A percentile compares a stretch with the other conserved stretches of the same genome.
Conservation (phyloP, 1,140 invertebrate species). For the Nymphalis io region DNA sequence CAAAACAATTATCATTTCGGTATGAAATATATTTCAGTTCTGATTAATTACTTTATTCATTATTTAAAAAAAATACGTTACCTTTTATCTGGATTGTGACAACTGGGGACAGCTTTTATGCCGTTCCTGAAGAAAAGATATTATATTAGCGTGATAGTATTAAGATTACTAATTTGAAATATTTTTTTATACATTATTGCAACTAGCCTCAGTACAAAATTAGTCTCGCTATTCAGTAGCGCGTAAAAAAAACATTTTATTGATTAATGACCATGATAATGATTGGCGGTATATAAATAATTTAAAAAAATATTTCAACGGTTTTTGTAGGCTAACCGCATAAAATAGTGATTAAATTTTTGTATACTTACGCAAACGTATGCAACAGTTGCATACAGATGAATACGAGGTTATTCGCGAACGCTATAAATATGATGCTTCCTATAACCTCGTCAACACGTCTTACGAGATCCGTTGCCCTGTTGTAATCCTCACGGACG, state of each 20-base stretch:
- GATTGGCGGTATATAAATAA: too few relatives aligned
- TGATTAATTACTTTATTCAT: background rate
- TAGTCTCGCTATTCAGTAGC: too few relatives aligned
- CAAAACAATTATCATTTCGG: too few relatives aligned
- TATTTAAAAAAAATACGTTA: background rate
- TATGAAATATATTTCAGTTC: too few relatives aligned
- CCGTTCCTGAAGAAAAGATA: constrained; percentile 41
- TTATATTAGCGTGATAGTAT: background rate
- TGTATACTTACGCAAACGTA: constrained; percentile 82
- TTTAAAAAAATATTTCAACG: too few relatives aligned
- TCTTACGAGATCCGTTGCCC: constrained; percentile 79
- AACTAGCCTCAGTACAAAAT: too few relatives aligned
- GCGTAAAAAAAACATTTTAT: too few relatives aligned
- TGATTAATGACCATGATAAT: too few relatives aligned
- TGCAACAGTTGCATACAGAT: constrained; percentile 86
- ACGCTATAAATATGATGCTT: constrained; percentile 84
- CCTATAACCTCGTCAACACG: constrained; percentile 81
- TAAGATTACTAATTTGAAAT: too few relatives aligned
- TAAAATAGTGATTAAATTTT: background rate
- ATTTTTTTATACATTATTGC: too few relatives aligned
- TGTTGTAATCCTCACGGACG: constrained; percentile 82
- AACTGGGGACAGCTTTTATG: constrained; percentile 34
- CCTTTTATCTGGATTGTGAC: constrained; percentile 33
- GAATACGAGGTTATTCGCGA: constrained; percentile 87
- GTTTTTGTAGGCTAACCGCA: too few relatives aligned